phyloP scores from a whole-genome alignment of 2,888 invertebrate genomes.

The Spodoptera picta region DNA sequence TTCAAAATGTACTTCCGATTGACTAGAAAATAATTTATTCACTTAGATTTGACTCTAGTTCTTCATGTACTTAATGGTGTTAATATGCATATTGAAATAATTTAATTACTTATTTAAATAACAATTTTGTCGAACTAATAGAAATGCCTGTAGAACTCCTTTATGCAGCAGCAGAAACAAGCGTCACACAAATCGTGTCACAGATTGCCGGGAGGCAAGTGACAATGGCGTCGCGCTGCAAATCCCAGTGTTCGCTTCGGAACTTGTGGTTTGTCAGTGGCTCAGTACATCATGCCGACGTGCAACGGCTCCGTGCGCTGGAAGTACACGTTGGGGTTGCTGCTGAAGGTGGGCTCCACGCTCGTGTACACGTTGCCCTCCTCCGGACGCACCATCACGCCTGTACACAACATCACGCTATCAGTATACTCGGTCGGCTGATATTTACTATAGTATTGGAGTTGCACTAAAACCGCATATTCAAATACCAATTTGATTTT shows the following conservation, averaged over 20 bases:
- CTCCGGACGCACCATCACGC: slow-evolving; percentile 93
- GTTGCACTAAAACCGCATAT: too few relatives aligned
- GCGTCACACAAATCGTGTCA: slow-evolving; percentile 51
- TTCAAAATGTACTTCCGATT: slow-evolving; percentile 18
- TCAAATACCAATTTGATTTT: neutral
- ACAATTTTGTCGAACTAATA: slow-evolving; percentile 22
- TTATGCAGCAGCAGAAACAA: slow-evolving; percentile 54
- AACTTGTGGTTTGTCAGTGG: slow-evolving; percentile 86
- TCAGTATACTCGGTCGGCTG: slow-evolving; percentile 24
- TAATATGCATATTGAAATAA: slow-evolving; percentile 25
- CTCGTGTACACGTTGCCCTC: slow-evolving; percentile 96
- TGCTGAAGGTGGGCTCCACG: slow-evolving; percentile 94
- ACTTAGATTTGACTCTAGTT: slow-evolving; percentile 7
- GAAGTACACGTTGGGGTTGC: slow-evolving; percentile 97
- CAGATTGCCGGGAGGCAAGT: slow-evolving; percentile 55
- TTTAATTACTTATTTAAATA: slow-evolving; percentile 34
- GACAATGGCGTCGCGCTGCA: slow-evolving; percentile 73
- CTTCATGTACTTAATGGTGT: slow-evolving; percentile 2
- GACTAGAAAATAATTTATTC: slow-evolving; percentile 47
- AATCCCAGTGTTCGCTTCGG: slow-evolving; percentile 83
- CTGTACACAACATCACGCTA: slow-evolving; percentile 75
- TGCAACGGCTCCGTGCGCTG: slow-evolving; percentile 94
- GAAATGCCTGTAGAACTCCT: slow-evolving; percentile 20
- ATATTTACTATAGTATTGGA: too few relatives aligned
- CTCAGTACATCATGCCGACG: slow-evolving; percentile 96